phyloP scores from a whole-genome alignment of 2,888 invertebrate genomes.

The Rhodophaea formosa region DNA sequence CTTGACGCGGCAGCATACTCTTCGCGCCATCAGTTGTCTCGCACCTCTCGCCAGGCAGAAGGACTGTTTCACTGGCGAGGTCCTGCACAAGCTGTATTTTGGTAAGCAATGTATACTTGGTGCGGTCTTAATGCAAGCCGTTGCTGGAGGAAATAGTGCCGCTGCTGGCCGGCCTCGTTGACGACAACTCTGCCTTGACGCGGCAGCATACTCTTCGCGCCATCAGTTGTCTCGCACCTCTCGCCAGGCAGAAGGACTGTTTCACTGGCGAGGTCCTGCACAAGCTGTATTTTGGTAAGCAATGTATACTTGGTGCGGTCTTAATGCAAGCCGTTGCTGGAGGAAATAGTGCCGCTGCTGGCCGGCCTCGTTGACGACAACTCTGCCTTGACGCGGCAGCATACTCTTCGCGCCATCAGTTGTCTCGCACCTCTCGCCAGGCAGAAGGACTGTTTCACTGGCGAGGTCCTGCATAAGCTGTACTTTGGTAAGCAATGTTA shows the following conservation, averaged over 20 bases:
- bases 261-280: conserved; percentile 79
- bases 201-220: conserved; percentile 83
- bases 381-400: conserved; percentile 81
- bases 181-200: conserved; percentile 83
- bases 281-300: conserved; percentile 82
- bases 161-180: conserved; percentile 80
- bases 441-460: conserved; percentile 55
- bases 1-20: conserved; percentile 81
- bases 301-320: no score
- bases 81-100: conserved; percentile 84
- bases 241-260: conserved; percentile 54
- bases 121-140: no score
- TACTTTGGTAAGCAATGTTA: conserved; percentile 84
- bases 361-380: conserved; percentile 84
- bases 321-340: conserved; percentile 68
- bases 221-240: conserved; percentile 63
- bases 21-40: conserved; percentile 78
- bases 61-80: conserved; percentile 67
- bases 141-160: conserved; percentile 79
- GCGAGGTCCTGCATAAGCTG: conserved; percentile 80
- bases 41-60: conserved; percentile 56
- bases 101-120: no score
- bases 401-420: conserved; percentile 80
- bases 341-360: conserved; percentile 80
- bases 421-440: conserved; percentile 62